Percentiles rank a stretch among this genome's conserved stretches.
phyloP scores from a whole-genome alignment of 1,140 invertebrate species.

The Caenorhabditis briggsae region DNA sequence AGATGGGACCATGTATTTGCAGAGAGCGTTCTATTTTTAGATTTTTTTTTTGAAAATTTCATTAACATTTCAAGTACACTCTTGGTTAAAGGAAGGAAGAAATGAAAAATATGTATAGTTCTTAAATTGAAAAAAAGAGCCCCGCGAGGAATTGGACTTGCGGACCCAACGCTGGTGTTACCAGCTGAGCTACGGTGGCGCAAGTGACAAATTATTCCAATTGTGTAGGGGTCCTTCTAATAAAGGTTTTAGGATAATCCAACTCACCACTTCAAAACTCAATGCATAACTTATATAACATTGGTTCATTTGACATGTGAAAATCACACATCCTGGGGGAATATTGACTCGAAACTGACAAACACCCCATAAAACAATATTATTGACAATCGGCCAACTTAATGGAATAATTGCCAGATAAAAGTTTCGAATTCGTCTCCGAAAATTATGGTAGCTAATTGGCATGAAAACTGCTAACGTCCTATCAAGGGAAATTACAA shows the following conservation, averaged over 20 bases:
- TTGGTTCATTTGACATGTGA: neutral
- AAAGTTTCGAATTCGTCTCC: neutral
- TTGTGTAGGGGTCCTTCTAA: too few species aligned
- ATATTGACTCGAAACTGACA: neutral
- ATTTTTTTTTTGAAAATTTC: too few species aligned
- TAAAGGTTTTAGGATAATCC: neutral
- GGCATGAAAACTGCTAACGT: neutral
- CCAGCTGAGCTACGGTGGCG: neutral
- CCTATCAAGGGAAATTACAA: neutral
- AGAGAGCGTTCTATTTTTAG: too few species aligned
- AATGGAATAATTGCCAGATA: neutral
- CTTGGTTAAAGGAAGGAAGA: too few species aligned
- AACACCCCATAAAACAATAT: neutral
- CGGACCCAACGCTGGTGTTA: neutral
- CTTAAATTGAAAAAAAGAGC: too few species aligned
- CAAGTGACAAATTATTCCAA: neutral
- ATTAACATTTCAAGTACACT: too few species aligned
- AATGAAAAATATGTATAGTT: too few species aligned
- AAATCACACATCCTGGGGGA: neutral
- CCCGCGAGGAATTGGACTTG: too few species aligned
- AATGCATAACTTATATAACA: neutral
- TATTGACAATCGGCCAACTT: neutral
- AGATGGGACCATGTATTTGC: too few species aligned
- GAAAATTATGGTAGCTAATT: neutral
- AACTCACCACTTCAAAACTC: constrained; percentile 17